Evolutionary conservation across 2,113 vertebrate species (phyloP), one percentile per base, ranked within the genome.

Genomic region (Engraulis encrasicolus): DNA sequence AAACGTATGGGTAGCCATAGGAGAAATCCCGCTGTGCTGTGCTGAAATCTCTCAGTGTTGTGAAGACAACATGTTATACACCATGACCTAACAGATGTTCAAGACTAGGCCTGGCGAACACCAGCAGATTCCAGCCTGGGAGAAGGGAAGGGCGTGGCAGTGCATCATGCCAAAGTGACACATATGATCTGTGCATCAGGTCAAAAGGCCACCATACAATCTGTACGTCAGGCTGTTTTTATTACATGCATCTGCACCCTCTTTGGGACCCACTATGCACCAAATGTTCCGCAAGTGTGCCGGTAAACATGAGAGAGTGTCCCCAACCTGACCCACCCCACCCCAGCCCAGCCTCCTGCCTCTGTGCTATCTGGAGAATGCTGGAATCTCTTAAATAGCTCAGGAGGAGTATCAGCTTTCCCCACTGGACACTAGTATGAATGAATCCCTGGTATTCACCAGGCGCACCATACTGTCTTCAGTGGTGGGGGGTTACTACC

Each of bases 361-460:
- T 6, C n/a, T 0, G 20, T 74, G 66, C 66, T 74, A 78, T 81
- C 36, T 50, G 50, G 80, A 87, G 82, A 85, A 81, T 81, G 84
- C 7, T 61, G 83, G 50, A 78, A 83, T 85, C 84, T 78, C 83
- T 31, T 80, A 82, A 82, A 83, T 82, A 87, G 87, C 85, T 77
- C 82, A 31, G 40, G 61, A 31, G 40, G 61, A 80, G 83, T 82
- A 78, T 83, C 81, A 78, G 5, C 61, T 88, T 86, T 38, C 79
- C n/a, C 78, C 48, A 38, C 17, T 54, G 17, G 79, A 83, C 9
- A 7, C 48, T 20, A n/a, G n/a, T n/a, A 34, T 54, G 50, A 38
- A 81, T 79, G 82, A 79, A 83, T 86, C 82, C 58, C 61, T 82
- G 40, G 79, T 66, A 85, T 85, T 54, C 52, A 78, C 1, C 40